phyloP scores from a whole-genome alignment of 2,797 vertebrate genomes.

The Gymnopithys bicolor region DNA sequence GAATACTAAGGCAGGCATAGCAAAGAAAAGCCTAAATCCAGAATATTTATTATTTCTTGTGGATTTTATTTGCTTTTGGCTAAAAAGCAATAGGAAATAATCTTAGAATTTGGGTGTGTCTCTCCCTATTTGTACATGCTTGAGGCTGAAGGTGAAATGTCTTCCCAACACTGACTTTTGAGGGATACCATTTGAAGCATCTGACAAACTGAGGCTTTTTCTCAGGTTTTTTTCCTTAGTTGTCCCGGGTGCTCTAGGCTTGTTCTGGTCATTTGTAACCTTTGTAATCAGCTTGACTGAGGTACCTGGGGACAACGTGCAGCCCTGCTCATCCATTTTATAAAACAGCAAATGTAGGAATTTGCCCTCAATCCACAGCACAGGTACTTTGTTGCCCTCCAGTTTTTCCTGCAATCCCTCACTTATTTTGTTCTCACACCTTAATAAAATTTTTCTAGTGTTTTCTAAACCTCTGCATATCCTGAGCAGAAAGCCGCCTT shows the following conservation, averaged over 20 bases:
- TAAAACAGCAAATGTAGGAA: not conserved
- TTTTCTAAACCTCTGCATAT: not conserved
- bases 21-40: not conserved
- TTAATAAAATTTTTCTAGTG: not conserved
- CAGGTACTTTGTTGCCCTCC: not conserved
- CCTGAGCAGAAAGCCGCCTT: not conserved
- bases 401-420: not conserved
- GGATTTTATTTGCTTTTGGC: not conserved
- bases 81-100: not conserved
- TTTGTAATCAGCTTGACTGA: not conserved
- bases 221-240: not conserved
- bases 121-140: not conserved
- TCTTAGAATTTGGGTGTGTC: not conserved
- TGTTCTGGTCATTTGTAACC: constrained; percentile 31
- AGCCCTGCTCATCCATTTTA: not conserved
- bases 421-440: not conserved
- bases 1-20: not conserved
- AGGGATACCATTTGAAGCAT: not conserved
- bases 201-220: not conserved
- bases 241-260: not conserved
- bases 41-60: not conserved
- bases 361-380: not conserved
- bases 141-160: not conserved
- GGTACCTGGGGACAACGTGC: not conserved
- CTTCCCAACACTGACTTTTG: not conserved